Percentiles rank a stretch among this genome's conserved stretches.
Evolutionary conservation across 2,888 invertebrate species (phyloP).

Genomic region (Epistrophe grossulariae): DNA sequence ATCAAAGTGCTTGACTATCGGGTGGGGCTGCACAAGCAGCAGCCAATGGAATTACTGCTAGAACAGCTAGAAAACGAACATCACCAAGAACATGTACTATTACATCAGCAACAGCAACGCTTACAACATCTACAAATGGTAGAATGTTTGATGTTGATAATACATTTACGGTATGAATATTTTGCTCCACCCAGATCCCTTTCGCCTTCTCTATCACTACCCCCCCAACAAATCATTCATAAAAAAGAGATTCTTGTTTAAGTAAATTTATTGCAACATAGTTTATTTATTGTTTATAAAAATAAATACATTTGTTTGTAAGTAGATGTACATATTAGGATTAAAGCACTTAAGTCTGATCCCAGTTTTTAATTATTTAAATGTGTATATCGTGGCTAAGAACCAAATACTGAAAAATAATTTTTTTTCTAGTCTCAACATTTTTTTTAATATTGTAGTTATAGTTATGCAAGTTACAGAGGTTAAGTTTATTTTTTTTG

Average conservation of each 20-base stretch:
- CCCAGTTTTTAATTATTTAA: background rate
- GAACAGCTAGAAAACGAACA: conserved; percentile 31
- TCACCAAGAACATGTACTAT: conserved; percentile 55
- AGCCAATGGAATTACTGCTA: background rate
- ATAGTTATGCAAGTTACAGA: background rate
- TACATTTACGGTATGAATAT: background rate
- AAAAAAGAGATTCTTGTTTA: background rate
- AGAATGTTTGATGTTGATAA: conserved; percentile 8
- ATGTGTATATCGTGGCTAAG: background rate
- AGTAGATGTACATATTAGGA: background rate
- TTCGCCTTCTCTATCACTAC: too few relatives aligned
- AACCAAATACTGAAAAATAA: conserved; percentile 9
- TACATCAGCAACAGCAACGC: conserved; percentile 53
- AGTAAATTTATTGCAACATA: background rate
- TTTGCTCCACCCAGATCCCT: background rate
- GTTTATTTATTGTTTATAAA: background rate
- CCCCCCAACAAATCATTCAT: background rate
- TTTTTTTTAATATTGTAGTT: background rate
- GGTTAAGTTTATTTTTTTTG: background rate
- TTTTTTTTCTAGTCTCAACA: background rate
- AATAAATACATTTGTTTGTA: background rate
- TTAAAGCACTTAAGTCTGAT: conserved; percentile 12
- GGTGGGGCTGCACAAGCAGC: background rate
- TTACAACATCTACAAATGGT: conserved; percentile 30
- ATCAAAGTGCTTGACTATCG: conserved; percentile 49